These are phyloP conservation scores for Eupithecia pulchellata DNA, from an alignment of 2,888 invertebrate genomes.

Conservation along the genomic window DNA sequence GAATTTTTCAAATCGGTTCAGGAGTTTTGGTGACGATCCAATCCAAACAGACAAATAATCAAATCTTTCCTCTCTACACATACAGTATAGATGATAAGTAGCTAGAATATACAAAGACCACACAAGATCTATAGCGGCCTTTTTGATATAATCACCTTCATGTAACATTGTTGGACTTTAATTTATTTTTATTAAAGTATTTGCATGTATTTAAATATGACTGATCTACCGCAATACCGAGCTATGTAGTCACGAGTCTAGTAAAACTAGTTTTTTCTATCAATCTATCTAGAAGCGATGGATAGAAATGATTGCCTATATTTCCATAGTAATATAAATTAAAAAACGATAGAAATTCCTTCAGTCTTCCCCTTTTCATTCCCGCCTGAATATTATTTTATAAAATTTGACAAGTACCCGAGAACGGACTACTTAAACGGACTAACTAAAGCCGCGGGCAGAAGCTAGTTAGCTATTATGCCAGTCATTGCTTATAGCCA, in stretches of 20 bases:
- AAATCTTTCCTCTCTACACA: too few species aligned
- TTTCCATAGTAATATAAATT: too few species aligned
- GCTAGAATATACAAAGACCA: conserved; percentile 28
- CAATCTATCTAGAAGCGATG: not conserved
- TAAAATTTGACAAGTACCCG: too few species aligned
- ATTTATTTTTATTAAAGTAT: conserved; percentile 26
- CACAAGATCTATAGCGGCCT: conserved; percentile 51
- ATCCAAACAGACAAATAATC: too few species aligned
- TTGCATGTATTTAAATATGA: conserved; percentile 34
- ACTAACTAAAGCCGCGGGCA: too few species aligned
- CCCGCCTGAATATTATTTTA: too few species aligned
- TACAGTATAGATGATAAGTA: not conserved
- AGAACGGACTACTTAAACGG: too few species aligned
- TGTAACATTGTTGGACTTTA: conserved; percentile 55
- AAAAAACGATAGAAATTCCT: too few species aligned
- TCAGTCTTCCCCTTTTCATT: too few species aligned
- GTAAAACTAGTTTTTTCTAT: not conserved
- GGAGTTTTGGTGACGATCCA: too few species aligned
- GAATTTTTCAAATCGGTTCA: too few species aligned
- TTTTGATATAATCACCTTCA: conserved; percentile 67
- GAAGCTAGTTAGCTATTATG: too few species aligned
- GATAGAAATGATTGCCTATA: not conserved
- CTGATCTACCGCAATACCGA: conserved; percentile 40
- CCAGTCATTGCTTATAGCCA: not conserved
- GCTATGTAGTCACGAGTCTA: conserved; percentile 7